These are phyloP conservation scores for Apus apus DNA, from an alignment of 2,113 vertebrate species.

Conservation along the genomic window DNA sequence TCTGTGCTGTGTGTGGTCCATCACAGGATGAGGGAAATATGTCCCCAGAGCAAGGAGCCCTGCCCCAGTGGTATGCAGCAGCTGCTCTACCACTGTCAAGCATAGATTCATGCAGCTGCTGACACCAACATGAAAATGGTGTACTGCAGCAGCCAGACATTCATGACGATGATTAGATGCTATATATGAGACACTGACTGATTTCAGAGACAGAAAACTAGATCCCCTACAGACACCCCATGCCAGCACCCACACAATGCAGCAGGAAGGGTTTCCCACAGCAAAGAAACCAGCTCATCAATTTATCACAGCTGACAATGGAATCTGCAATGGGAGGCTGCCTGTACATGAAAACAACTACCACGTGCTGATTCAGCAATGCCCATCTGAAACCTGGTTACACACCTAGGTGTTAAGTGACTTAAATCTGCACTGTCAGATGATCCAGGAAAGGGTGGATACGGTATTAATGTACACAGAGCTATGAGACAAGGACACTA, in stretches of 20 bases:
- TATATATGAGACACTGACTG: neutral
- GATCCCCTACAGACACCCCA: neutral
- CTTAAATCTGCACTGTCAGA: neutral
- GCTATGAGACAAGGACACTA: neutral
- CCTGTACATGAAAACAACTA: neutral
- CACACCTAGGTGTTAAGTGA: neutral
- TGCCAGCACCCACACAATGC: neutral
- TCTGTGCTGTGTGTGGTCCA: neutral
- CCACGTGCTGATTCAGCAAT: accelerated
- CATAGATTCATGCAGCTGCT: neutral
- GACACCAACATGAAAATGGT: neutral
- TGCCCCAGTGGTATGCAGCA: neutral
- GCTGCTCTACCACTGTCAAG: neutral
- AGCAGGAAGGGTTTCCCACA: neutral
- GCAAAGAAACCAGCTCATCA: neutral
- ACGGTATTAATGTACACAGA: neutral
- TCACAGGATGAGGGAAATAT: neutral
- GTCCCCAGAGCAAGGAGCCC: neutral
- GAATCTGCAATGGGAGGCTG: neutral
- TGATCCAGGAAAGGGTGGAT: neutral
- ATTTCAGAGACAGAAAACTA: neutral
- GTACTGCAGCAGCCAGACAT: neutral
- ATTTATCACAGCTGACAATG: neutral
- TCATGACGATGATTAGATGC: neutral
- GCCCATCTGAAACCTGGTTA: neutral